phyloP scores from a whole-genome alignment of 1,140 invertebrate species.

The Zaprionus vittiger region DNA sequence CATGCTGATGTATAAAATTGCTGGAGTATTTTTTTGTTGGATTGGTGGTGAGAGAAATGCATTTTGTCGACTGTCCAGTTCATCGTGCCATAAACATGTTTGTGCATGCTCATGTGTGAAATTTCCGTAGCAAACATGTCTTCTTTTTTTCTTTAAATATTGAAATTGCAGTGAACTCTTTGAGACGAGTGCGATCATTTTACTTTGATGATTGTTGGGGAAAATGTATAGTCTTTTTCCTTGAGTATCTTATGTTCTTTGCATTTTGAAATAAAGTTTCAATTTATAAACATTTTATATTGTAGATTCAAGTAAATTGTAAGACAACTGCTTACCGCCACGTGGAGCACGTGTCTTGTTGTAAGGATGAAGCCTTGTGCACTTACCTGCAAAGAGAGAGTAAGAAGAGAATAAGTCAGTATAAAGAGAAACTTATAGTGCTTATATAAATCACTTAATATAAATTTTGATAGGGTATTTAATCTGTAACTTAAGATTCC shows the following conservation, averaged over 20 bases:
- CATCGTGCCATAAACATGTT: constrained; percentile 27
- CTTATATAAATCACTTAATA: background rate
- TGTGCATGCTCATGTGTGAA: constrained; percentile 38
- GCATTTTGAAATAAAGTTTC: constrained; percentile 9
- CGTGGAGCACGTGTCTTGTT: constrained; percentile 63
- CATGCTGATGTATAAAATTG: constrained; percentile 22
- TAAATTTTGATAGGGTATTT: background rate
- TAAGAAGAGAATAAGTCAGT: constrained; percentile 19
- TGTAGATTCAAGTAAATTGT: constrained; percentile 26
- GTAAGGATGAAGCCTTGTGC: constrained; percentile 63
- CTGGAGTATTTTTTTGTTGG: constrained; percentile 3
- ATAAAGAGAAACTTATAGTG: background rate
- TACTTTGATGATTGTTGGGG: too few relatives aligned
- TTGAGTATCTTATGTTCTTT: too few relatives aligned
- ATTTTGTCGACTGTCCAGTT: constrained; percentile 16
- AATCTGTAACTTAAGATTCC: background rate
- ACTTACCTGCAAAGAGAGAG: constrained; percentile 64
- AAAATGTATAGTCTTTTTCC: too few relatives aligned
- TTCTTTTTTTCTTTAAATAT: constrained; percentile 19
- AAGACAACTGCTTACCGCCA: constrained; percentile 69
- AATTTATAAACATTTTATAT: constrained; percentile 15
- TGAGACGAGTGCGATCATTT: background rate
- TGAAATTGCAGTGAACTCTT: constrained; percentile 30
- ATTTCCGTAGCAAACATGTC: constrained; percentile 31
- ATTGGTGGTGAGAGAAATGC: constrained; percentile 26